These are phyloP conservation scores for Epistrophe grossulariae DNA, from an alignment of 2,888 invertebrate genomes.

Conservation along the genomic window DNA sequence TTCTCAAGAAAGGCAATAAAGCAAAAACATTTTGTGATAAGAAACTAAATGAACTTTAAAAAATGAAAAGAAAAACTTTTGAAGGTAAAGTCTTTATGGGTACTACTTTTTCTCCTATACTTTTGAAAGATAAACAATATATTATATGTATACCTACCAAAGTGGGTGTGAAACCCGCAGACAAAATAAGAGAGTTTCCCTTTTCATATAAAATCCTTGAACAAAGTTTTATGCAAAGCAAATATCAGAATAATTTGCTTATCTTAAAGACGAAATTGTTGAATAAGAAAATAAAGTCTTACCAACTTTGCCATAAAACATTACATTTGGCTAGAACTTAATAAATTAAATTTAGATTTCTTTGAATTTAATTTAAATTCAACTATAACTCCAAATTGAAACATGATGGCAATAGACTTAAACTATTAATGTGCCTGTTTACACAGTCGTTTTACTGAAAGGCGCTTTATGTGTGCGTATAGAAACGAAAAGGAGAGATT, in stretches of 20 bases:
- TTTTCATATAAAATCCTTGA: conserved; percentile 1
- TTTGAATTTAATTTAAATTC: no score
- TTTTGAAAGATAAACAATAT: conserved; percentile 23
- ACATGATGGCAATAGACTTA: no score
- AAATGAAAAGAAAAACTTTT: neutral
- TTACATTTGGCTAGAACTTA: neutral
- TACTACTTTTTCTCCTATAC: neutral
- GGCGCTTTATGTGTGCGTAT: no score
- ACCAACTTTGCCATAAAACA: neutral
- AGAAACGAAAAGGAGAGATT: no score
- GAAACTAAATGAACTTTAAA: neutral
- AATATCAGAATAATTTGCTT: neutral
- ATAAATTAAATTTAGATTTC: no score
- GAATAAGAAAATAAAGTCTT: neutral
- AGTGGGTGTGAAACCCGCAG: neutral
- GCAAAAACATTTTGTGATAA: neutral
- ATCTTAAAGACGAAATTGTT: neutral
- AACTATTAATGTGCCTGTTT: no score
- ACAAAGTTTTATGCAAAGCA: conserved; percentile 1
- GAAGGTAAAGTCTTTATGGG: neutral
- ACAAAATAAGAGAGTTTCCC: neutral
- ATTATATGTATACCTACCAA: no score
- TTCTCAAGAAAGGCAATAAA: conserved; percentile 19
- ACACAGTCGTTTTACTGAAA: no score
- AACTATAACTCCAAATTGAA: no score